phyloP scores from a whole-genome alignment of 2,888 invertebrate genomes.

The Eledone cirrhosa region DNA sequence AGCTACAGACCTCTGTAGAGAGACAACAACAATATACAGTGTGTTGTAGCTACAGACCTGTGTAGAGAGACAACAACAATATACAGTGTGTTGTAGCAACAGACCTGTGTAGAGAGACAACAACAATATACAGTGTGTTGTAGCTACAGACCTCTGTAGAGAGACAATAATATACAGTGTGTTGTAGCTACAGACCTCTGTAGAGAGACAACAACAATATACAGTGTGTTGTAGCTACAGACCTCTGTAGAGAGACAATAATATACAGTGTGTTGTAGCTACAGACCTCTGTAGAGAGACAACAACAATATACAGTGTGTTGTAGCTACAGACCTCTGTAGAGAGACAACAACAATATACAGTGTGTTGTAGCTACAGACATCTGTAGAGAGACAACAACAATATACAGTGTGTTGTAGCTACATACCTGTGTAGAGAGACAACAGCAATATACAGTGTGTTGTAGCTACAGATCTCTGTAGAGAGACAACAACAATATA shows the following conservation, averaged over 20 bases:
- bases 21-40: too few species aligned
- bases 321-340: conserved; percentile 52
- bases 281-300: conserved; percentile 46
- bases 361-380: too few species aligned
- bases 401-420: too few species aligned
- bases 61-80: conserved; percentile 36
- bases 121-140: too few species aligned
- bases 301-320: too few species aligned
- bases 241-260: conserved; percentile 41
- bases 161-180: too few species aligned
- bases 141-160: conserved; percentile 52
- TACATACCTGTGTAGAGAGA: conserved; percentile 47
- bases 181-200: conserved; percentile 54
- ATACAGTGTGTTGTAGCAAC: too few species aligned
- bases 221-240: too few species aligned
- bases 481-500: conserved; percentile 30
- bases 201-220: conserved; percentile 29
- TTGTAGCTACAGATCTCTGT: conserved; percentile 52
- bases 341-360: conserved; percentile 24
- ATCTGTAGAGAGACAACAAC: conserved; percentile 40
- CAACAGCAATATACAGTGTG: too few species aligned
- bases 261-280: too few species aligned
- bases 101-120: conserved; percentile 43
- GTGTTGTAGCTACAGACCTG: conserved; percentile 53
- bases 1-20: conserved; percentile 51